phyloP scores from a whole-genome alignment of 1,140 invertebrate genomes.

The Coenobita brevimanus region DNA sequence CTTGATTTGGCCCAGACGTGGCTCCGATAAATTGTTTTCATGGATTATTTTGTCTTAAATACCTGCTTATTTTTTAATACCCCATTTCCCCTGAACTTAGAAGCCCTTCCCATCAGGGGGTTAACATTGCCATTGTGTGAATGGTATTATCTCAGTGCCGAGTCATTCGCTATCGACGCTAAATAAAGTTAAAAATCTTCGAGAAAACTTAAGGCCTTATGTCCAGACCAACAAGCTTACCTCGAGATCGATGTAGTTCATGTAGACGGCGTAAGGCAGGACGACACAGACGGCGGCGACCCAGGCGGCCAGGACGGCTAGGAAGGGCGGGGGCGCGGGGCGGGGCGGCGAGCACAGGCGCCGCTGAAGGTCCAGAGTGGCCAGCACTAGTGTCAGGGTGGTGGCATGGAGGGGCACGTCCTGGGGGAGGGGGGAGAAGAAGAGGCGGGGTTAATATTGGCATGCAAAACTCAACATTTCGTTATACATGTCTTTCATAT shows the following conservation, averaged over 20 bases:
- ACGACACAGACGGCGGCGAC: conserved; percentile 35
- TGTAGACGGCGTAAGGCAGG: conserved; percentile 53
- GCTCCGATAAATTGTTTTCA: too few species aligned
- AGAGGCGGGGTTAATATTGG: background rate
- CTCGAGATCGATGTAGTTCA: conserved; percentile 17
- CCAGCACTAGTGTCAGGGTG: conserved; percentile 25
- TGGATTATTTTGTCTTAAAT: too few species aligned
- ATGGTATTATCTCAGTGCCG: background rate
- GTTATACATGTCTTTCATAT: too few species aligned
- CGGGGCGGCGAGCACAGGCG: background rate
- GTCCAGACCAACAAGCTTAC: background rate
- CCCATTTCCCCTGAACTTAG: too few species aligned
- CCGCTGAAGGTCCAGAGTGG: conserved; percentile 28
- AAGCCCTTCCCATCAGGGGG: too few species aligned
- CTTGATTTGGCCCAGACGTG: too few species aligned
- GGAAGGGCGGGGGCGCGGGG: conserved; percentile 35
- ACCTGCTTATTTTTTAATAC: too few species aligned
- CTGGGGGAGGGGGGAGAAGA: background rate
- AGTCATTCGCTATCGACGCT: background rate
- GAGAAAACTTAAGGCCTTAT: background rate
- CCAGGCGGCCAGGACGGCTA: conserved; percentile 40
- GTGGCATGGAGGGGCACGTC: conserved; percentile 48
- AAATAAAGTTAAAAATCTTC: background rate
- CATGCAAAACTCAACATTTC: background rate
- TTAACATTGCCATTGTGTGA: too few species aligned